Percentiles rank a stretch among this genome's conserved stretches.
Conservation (phyloP, 2,797 vertebrate species). For the Australoheros facetus region DNA sequence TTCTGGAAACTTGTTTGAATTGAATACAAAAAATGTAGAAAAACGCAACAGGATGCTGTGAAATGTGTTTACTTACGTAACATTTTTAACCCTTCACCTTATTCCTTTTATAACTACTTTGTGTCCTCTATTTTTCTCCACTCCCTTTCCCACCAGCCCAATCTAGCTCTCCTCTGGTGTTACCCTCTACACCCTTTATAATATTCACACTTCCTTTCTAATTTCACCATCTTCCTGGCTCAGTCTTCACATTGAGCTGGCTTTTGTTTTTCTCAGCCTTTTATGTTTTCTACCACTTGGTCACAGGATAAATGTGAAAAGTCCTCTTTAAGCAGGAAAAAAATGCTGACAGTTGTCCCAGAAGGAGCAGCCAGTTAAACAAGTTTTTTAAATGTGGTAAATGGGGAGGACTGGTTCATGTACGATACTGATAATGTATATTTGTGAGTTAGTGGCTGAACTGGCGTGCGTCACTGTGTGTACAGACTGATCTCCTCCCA, state of each 20-base stretch:
- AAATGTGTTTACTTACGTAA: neutral
- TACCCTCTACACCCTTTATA: neutral
- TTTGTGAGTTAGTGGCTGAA: neutral
- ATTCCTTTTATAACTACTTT: neutral
- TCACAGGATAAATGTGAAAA: neutral
- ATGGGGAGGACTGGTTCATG: neutral
- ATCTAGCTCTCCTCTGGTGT: neutral
- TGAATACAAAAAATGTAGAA: constrained; percentile 1
- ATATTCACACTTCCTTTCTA: neutral
- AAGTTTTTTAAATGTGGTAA: neutral
- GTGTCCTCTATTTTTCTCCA: too few relatives aligned
- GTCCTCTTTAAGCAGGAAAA: neutral
- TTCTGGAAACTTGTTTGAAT: neutral
- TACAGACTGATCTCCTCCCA: constrained; percentile 50
- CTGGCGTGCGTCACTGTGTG: constrained; percentile 7
- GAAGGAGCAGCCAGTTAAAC: neutral
- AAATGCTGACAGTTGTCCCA: neutral
- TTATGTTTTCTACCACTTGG: neutral
- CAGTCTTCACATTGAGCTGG: neutral
- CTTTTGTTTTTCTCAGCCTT: constrained; percentile 17
- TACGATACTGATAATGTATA: constrained; percentile 1
- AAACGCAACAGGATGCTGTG: neutral
- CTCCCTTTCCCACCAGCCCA: neutral
- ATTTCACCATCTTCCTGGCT: constrained; percentile 6
- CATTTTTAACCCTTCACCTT: neutral